Percentiles rank a stretch among this genome's conserved stretches.
Conservation (phyloP, 2,797 vertebrate species). For the Liparis tanakae region DNA sequence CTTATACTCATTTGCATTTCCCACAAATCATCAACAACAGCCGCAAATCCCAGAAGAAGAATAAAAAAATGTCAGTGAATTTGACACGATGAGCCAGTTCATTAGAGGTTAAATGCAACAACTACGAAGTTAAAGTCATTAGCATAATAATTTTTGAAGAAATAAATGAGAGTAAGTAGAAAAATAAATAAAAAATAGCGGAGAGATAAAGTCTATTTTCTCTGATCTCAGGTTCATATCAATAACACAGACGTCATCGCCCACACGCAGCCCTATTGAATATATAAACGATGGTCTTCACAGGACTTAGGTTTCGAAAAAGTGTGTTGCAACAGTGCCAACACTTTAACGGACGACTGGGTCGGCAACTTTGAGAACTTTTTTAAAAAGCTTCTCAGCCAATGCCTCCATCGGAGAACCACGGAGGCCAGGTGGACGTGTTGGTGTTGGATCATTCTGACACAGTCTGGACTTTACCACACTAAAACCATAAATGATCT, state of each 20-base stretch:
- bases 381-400: neutral
- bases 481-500: too few relatives aligned
- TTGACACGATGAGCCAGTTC: neutral
- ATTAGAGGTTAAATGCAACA: neutral
- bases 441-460: neutral
- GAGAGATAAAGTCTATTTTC: constrained; percentile 24
- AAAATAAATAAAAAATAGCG: neutral
- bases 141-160: constrained; percentile 9
- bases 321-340: too few relatives aligned
- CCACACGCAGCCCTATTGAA: too few relatives aligned
- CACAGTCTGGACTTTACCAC: too few relatives aligned
- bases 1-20: too few relatives aligned
- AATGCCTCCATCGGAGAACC: too few relatives aligned
- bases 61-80: neutral
- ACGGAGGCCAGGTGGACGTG: neutral
- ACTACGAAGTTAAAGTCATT: neutral
- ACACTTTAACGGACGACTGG: too few relatives aligned
- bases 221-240: too few relatives aligned
- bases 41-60: neutral
- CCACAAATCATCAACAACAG: neutral
- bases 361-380: too few relatives aligned
- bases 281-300: too few relatives aligned
- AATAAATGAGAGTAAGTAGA: neutral
- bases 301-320: too few relatives aligned
- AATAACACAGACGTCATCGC: too few relatives aligned